Percentiles rank a stretch among this genome's conserved stretches.
Conservation (phyloP, 2,797 vertebrate species). For the Cossypha polioptera region DNA sequence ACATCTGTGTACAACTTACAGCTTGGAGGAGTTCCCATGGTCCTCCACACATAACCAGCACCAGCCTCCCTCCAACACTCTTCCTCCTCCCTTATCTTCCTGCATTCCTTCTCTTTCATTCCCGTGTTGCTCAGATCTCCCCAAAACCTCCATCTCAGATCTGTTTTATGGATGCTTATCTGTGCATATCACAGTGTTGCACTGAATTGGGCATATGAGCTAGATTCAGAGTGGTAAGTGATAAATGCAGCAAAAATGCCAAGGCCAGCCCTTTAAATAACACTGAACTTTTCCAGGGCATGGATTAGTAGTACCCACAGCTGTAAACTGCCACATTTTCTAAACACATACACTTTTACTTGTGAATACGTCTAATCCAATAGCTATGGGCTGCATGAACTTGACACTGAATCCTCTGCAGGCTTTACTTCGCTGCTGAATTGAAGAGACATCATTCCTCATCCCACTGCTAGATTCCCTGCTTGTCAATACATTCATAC, state of each 20-base stretch:
- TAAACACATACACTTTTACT: background rate
- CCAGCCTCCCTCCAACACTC: background rate
- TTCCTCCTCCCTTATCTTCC: background rate
- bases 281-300: background rate
- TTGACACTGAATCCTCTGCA: background rate
- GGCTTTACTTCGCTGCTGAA: background rate
- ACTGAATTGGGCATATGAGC: background rate
- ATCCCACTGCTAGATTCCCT: background rate
- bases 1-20: background rate
- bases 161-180: background rate
- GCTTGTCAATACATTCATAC: background rate
- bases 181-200: background rate
- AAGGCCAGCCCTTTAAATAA: background rate
- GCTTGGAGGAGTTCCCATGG: background rate
- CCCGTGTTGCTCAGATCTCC: background rate
- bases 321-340: background rate
- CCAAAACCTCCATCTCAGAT: background rate
- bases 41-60: background rate
- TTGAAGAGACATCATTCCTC: background rate
- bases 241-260: background rate
- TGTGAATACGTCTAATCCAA: background rate
- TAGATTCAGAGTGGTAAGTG: background rate
- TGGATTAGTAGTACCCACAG: background rate
- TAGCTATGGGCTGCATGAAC: background rate
- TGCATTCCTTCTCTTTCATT: background rate